phyloP scores from a whole-genome alignment of 2,888 invertebrate species.

The Cyclophora albipunctata region DNA sequence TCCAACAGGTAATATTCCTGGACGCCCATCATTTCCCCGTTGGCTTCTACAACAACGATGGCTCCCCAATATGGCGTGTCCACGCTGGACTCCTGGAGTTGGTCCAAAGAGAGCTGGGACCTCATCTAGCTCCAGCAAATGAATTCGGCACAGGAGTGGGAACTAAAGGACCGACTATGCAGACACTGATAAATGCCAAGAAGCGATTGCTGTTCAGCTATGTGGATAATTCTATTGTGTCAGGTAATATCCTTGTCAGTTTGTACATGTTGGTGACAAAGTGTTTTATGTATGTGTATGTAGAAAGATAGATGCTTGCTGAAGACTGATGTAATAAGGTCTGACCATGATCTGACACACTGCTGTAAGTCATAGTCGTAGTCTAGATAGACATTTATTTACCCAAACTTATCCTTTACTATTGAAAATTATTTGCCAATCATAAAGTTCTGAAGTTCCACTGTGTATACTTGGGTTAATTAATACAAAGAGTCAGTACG shows the following conservation, averaged over 20 bases:
- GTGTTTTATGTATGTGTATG: too few relatives aligned
- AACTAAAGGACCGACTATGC: slow-evolving; percentile 60
- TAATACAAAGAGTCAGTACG: too few relatives aligned
- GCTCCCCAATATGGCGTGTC: slow-evolving; percentile 58
- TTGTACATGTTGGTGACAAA: too few relatives aligned
- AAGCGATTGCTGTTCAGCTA: slow-evolving; percentile 74
- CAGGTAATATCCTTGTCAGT: slow-evolving; percentile 29
- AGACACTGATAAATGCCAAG: slow-evolving; percentile 58
- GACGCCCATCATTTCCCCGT: slow-evolving; percentile 89
- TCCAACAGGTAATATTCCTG: slow-evolving; percentile 78
- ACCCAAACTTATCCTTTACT: too few relatives aligned
- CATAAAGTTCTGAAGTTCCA: too few relatives aligned
- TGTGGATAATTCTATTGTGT: slow-evolving; percentile 63
- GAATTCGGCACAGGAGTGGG: slow-evolving; percentile 54
- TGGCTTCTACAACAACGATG: slow-evolving; percentile 70
- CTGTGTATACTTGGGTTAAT: too few relatives aligned
- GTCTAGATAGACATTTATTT: too few relatives aligned
- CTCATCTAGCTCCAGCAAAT: slow-evolving; percentile 65
- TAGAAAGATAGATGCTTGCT: too few relatives aligned
- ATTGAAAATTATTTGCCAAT: too few relatives aligned
- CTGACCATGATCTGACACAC: too few relatives aligned
- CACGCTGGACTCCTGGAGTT: slow-evolving; percentile 74
- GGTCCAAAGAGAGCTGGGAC: slow-evolving; percentile 72
- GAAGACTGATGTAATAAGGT: too few relatives aligned
- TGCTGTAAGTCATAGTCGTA: too few relatives aligned